Evolutionary conservation across 2,888 invertebrate species (phyloP), one percentile per base, ranked within the genome.

Genomic region (Drosophila hawaiiensis): DNA sequence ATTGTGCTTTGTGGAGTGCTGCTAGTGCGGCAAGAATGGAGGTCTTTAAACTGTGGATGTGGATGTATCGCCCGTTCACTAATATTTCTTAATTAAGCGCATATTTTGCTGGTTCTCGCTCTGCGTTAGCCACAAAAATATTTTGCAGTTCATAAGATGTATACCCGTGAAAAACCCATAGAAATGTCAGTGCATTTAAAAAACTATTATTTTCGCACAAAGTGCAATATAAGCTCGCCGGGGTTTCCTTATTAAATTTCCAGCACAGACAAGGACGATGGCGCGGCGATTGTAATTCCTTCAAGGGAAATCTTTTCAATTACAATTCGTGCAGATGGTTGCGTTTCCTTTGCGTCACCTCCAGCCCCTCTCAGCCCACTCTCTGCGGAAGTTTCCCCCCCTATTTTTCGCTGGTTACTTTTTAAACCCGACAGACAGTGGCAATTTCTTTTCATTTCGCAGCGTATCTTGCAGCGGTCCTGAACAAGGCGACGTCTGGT

Each of bases 231-330:
- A 83, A 87, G 80, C 85, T 89, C 85, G 84, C 87, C 76, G 83
- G 82, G 87, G 90, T 76, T 89, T 82, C 88, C 89, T 89, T 90
- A 90, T 90, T 90, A 89, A 90, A 90, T 90, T 89, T 82, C 61
- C 80, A 68, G 58, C 67, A 29, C 72, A 62, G 74, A 64, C 75
- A 71, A 69, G 70, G 63, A 68, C 68, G 64, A 65, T 29, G 56
- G 39, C 63, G 39, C 60, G 66, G 74, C 82, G 78, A 78, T 63
- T 79, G 88, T 80, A 77, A 90, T 90, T 86, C 84, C 90, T 87
- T 88, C 79, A 85, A 89, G 90, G 89, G 84, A 90, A 90, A 89
- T 90, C 89, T 90, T 90, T 90, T 90, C 90, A 90, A 90, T 90
- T 90, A 89, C 87, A 82, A 87, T 89, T 90, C 89, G 81, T 90